A percentile compares a stretch with the other conserved stretches of the same genome.
These are phyloP conservation scores for Mesorhabditis spiculigera DNA, from an alignment of 2,888 invertebrate species.

Conservation along the genomic window DNA sequence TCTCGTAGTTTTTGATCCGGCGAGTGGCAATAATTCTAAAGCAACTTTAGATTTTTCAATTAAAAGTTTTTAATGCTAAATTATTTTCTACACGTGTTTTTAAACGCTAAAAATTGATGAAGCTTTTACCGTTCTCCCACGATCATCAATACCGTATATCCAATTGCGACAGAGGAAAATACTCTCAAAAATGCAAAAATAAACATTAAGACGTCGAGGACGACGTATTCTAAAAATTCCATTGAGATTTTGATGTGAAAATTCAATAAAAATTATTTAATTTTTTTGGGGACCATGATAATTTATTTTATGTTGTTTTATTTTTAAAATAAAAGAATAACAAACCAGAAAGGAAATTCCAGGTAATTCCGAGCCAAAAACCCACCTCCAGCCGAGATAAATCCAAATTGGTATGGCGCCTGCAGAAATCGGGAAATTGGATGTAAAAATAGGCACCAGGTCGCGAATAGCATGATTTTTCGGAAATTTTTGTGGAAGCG, in stretches of 20 bases:
- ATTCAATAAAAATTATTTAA: not conserved
- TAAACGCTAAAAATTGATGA: not conserved
- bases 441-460: not conserved
- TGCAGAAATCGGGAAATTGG: not conserved
- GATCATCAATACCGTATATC: not conserved
- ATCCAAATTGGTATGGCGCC: not conserved
- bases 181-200: not conserved
- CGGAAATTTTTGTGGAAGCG: not conserved
- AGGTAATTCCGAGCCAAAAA: not conserved
- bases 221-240: not conserved
- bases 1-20: not conserved
- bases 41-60: not conserved
- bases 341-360: not conserved
- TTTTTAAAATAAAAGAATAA: too few relatives aligned
- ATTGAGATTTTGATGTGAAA: not conserved
- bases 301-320: too few relatives aligned
- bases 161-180: not conserved
- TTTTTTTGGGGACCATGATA: too few relatives aligned
- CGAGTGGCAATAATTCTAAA: not conserved
- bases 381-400: not conserved
- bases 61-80: not conserved
- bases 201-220: slow-evolving; percentile 4
- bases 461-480: slow-evolving; percentile 3
- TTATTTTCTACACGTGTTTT: not conserved
- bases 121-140: not conserved